Conservation (phyloP, 2,888 invertebrate species). For the Ectemnius cavifrons region DNA sequence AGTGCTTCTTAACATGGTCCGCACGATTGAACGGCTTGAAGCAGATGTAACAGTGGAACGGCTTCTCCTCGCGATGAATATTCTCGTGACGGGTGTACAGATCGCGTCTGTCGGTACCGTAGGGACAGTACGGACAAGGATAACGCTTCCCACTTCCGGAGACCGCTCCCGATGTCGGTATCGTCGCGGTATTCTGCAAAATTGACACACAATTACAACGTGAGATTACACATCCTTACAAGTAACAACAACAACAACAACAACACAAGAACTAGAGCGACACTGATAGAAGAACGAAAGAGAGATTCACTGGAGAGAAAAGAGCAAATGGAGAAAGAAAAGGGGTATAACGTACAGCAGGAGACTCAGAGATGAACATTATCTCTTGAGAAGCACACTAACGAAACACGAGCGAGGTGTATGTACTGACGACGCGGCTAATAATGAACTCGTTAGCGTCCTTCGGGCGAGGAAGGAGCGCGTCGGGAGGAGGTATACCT, state of each 20-base stretch:
- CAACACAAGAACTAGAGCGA: too few relatives aligned
- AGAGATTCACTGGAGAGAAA: too few relatives aligned
- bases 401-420: not conserved
- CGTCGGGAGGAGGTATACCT: conserved; percentile 56
- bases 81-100: conserved; percentile 95
- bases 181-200: conserved; percentile 54
- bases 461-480: not conserved
- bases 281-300: too few relatives aligned
- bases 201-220: not conserved
- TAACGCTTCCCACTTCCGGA: conserved; percentile 83
- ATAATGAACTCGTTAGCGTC: conserved; percentile 10
- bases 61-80: conserved; percentile 95
- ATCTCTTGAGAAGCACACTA: too few relatives aligned
- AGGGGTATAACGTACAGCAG: too few relatives aligned
- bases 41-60: conserved; percentile 95
- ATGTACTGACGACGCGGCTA: conserved; percentile 5
- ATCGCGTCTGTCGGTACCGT: conserved; percentile 94
- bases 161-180: conserved; percentile 53
- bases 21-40: conserved; percentile 95
- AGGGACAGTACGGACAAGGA: conserved; percentile 92
- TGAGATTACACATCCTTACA: too few relatives aligned
- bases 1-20: conserved; percentile 96
- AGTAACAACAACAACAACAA: too few relatives aligned
- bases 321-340: too few relatives aligned
- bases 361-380: too few relatives aligned